A percentile compares a stretch with the other conserved stretches of the same genome.
Evolutionary conservation across 2,797 vertebrate species (phyloP).

Genomic region (Psittacula echo): DNA sequence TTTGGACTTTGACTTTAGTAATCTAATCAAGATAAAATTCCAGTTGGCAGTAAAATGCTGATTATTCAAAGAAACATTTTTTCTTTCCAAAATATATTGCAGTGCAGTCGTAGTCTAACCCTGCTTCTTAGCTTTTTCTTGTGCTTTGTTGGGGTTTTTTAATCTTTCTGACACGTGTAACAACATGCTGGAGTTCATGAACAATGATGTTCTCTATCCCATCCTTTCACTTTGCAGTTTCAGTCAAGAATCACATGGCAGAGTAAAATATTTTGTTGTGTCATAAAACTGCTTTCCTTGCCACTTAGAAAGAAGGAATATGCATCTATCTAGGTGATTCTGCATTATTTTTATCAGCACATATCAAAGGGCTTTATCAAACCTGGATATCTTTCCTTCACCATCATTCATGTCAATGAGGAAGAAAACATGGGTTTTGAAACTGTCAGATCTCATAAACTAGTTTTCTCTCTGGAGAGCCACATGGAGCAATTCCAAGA

Average conservation of each 20-base stretch:
- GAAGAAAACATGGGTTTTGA: slow-evolving; percentile 12
- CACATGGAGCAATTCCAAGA: slow-evolving; percentile 34
- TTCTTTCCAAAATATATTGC: background rate
- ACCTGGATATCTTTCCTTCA: background rate
- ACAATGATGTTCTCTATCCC: background rate
- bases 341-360: slow-evolving; percentile 14
- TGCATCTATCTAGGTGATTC: background rate
- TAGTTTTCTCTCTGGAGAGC: slow-evolving; percentile 3
- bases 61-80: background rate
- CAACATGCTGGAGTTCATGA: background rate
- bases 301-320: background rate
- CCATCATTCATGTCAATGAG: background rate
- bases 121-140: background rate
- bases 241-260: background rate
- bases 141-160: background rate
- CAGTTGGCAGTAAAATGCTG: background rate
- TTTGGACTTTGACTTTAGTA: background rate
- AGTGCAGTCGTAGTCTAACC: background rate
- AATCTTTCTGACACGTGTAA: background rate
- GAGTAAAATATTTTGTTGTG: background rate
- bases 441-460: slow-evolving; percentile 41
- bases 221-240: background rate
- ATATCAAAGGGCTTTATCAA: slow-evolving; percentile 5
- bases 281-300: background rate
- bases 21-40: background rate